Percentiles rank a stretch among this genome's conserved stretches.
phyloP scores from a whole-genome alignment of 2,888 invertebrate species.

The Limnephilus rhombicus region DNA sequence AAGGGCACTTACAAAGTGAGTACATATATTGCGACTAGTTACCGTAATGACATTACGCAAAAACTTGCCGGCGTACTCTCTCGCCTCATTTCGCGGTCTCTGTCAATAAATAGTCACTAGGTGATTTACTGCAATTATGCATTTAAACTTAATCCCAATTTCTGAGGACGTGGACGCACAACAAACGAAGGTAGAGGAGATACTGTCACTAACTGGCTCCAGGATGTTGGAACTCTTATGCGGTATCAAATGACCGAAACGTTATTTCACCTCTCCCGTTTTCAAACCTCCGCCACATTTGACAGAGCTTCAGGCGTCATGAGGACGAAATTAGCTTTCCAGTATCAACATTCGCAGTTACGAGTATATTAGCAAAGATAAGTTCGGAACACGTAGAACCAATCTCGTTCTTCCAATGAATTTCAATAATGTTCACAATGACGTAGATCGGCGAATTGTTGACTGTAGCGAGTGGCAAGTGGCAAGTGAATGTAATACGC shows the following conservation, averaged over 20 bases:
- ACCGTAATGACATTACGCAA: not conserved
- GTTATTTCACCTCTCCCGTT: not conserved
- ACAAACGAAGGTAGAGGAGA: too few species aligned
- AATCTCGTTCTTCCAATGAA: not conserved
- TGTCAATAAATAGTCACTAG: not conserved
- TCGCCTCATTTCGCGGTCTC: not conserved
- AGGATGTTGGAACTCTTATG: not conserved
- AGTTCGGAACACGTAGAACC: not conserved
- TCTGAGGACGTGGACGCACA: too few species aligned
- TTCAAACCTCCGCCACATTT: too few species aligned
- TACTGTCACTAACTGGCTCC: too few species aligned
- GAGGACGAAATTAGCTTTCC: not conserved
- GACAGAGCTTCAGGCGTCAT: not conserved
- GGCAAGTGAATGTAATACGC: not conserved
- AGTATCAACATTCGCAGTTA: not conserved
- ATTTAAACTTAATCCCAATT: too few species aligned
- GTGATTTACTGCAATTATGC: too few species aligned
- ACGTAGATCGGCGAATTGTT: not conserved
- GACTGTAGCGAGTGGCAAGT: not conserved
- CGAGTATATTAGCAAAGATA: not conserved
- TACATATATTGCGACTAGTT: constrained; percentile 11
- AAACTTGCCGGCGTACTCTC: not conserved
- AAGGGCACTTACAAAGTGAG: constrained; percentile 53
- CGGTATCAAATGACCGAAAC: not conserved
- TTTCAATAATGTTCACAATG: too few species aligned